A percentile compares a stretch with the other conserved stretches of the same genome.
These are phyloP conservation scores for Neoniphon sammara DNA, from an alignment of 2,797 vertebrate genomes.

Conservation along the genomic window DNA sequence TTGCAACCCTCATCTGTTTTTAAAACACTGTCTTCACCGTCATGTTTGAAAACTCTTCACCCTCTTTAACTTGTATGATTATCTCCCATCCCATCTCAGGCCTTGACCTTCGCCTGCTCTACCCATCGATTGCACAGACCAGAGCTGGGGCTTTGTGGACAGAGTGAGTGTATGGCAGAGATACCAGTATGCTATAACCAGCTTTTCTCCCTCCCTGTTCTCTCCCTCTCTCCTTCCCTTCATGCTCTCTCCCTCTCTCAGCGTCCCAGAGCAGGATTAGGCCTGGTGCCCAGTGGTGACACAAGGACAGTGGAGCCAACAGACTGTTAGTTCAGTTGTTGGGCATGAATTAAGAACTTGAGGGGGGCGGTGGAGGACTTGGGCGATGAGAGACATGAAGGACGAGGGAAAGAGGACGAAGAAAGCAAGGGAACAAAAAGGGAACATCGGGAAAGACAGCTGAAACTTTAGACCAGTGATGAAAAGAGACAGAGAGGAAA, in stretches of 20 bases:
- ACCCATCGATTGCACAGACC: conserved; percentile 27
- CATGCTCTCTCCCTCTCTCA: conserved; percentile 22
- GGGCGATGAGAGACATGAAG: conserved; percentile 44
- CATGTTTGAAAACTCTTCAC: background rate
- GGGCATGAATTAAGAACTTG: conserved; percentile 57
- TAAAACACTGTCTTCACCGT: background rate
- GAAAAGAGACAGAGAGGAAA: background rate
- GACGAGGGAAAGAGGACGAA: conserved; percentile 15
- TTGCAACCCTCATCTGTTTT: background rate
- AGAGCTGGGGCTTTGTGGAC: conserved; percentile 21
- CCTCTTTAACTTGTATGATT: background rate
- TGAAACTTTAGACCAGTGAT: conserved; percentile 24
- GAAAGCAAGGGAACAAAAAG: conserved; percentile 32
- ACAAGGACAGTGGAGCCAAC: conserved; percentile 64
- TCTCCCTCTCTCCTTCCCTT: conserved; percentile 22
- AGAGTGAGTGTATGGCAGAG: conserved; percentile 20
- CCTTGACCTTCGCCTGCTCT: conserved; percentile 20
- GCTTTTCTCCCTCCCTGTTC: conserved; percentile 36
- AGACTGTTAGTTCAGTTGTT: conserved; percentile 70
- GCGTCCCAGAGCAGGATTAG: conserved; percentile 68
- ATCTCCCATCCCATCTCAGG: background rate
- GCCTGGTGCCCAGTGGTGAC: conserved; percentile 70
- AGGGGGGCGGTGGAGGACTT: conserved; percentile 21
- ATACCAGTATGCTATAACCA: conserved; percentile 27
- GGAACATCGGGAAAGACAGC: conserved; percentile 12